Base-by-base conservation (phyloP, 2,888 invertebrate genomes). In the Hemistola chrysoprasaria region DNA sequence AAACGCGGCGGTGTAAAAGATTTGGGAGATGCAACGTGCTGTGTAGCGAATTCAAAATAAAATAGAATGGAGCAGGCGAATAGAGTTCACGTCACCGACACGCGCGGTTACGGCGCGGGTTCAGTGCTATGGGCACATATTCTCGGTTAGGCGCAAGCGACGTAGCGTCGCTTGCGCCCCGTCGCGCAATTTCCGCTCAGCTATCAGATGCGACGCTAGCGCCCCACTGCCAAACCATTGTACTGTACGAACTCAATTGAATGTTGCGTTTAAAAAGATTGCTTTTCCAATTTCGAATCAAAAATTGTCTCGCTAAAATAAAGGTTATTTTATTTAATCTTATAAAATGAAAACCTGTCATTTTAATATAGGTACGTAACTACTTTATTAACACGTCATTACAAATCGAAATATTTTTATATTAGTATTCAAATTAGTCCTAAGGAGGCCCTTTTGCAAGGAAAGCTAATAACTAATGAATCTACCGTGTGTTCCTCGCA, bases 101-200 rank as follows among this genome's bases (percentile, higher is more conserved):
- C 11, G 11, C 31, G 24, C 65, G 71, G 16, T 2, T 4, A 3
- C 77, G 69, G 72, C 59, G 62, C 22, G 47, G 41, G 27, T 2
- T 2, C 16, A 16, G 3, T 16, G 16, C 16, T 16, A n/a, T n/a
- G n/a, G n/a, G n/a, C n/a, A n/a, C n/a, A n/a, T n/a, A n/a, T 16
- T 4, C 16, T 16, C 16, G 16, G 16, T 4, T 16, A 2, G 11
- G 35, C 9, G 28, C 8, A 33, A 20, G 40, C 23, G 24, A 34
- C 22, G 53, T 44, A 59, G 65, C 77, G 69, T 77, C 82, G 82
- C 83, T 83, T 78, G 78, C 80, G 82, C 78, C 80, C 70, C 66
- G 68, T 68, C 70, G 72, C 73, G 74, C 80, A 87, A 86, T 88
- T 87, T 88, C 87, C 87, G 87, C 76, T 65, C 65, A 63, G 69